Conservation (phyloP, 64 coral and sea anemone genomes). For the Pocillopora verrucosa region DNA sequence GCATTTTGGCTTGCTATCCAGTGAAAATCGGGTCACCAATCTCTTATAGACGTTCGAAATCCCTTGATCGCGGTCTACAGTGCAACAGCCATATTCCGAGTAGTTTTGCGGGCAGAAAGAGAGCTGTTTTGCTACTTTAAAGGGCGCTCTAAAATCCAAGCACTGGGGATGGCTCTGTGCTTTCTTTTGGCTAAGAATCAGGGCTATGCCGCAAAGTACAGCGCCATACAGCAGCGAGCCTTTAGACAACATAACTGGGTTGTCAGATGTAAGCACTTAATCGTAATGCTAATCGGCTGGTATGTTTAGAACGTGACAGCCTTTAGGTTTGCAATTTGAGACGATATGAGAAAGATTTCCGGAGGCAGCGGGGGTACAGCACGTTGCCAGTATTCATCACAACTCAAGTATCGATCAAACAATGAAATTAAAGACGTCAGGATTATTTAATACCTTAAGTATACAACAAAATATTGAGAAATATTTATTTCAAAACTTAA, state of each 20-base stretch:
- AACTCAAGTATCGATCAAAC: too few species aligned
- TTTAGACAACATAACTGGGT: not conserved
- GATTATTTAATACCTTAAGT: too few species aligned
- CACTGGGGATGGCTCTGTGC: constrained; percentile 82
- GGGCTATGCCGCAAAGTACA: not conserved
- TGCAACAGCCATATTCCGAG: constrained; percentile 78
- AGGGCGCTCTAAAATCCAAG: constrained; percentile 82
- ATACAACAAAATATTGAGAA: too few species aligned
- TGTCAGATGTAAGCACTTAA: too few species aligned
- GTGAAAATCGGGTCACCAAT: constrained; percentile 21
- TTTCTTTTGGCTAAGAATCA: not conserved
- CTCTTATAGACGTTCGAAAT: constrained; percentile 36
- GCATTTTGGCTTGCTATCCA: constrained; percentile 47
- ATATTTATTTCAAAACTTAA: too few species aligned
- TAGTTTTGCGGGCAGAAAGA: constrained; percentile 70
- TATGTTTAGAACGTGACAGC: not conserved
- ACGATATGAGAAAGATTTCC: not conserved
- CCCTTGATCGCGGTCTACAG: constrained; percentile 18
- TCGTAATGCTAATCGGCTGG: too few species aligned
- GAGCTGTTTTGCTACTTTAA: constrained; percentile 40
- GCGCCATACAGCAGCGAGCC: not conserved
- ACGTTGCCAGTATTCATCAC: too few species aligned
- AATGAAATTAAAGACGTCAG: too few species aligned
- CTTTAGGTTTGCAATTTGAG: not conserved
- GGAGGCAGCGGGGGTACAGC: not conserved